Evolutionary conservation across 2,888 invertebrate species (phyloP).

Genomic region (Caenorhabditis angaria): DNA sequence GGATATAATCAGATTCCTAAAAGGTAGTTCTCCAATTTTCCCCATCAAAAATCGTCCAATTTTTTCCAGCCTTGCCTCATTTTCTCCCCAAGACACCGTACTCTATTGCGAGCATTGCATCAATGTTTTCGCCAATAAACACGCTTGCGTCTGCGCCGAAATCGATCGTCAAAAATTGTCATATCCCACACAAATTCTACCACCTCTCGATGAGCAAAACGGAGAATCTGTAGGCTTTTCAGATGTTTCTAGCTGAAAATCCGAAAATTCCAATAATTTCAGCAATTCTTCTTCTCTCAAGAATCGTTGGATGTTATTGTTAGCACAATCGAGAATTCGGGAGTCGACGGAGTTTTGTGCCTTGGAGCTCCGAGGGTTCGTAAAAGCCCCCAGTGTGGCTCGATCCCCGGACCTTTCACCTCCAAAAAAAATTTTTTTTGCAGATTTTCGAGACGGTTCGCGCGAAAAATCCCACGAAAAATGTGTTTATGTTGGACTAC

Average conservation of each 20-base stretch:
- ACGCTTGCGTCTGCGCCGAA: conserved; percentile 48
- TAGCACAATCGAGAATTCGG: conserved; percentile 38
- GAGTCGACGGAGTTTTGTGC: conserved; percentile 62
- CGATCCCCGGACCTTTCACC: no score
- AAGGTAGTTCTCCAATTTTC: conserved; percentile 19
- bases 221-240: conserved; percentile 56
- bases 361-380: conserved; percentile 58
- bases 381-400: no score
- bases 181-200: conserved; percentile 49
- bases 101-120: conserved; percentile 55
- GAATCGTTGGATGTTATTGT: conserved; percentile 56
- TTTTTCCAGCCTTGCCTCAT: conserved; percentile 44
- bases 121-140: conserved; percentile 51
- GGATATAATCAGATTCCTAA: conserved; percentile 47
- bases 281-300: conserved; percentile 69
- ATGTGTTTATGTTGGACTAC: conserved; percentile 62
- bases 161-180: conserved; percentile 40
- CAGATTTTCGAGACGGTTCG: conserved; percentile 50
- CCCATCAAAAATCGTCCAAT: background rate
- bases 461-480: conserved; percentile 28
- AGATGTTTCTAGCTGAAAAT: background rate
- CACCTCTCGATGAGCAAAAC: conserved; percentile 51
- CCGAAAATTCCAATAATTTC: conserved; percentile 21
- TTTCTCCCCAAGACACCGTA: conserved; percentile 37
- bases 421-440: no score